Evolutionary conservation across 64 coral and sea anemone species (phyloP).

Genomic region (Montipora sp.): DNA sequence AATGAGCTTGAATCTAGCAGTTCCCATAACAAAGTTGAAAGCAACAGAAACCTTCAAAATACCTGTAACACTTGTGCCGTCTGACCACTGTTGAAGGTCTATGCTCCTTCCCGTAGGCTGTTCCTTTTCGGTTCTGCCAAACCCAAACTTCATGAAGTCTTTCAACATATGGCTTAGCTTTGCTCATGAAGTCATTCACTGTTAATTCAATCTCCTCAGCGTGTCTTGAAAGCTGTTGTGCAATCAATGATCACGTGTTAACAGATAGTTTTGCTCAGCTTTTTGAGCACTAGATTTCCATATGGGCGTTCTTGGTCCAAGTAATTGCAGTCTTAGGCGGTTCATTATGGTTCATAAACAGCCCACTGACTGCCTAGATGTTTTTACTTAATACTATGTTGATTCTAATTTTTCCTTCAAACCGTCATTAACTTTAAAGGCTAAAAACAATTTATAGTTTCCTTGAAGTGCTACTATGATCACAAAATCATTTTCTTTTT

Average conservation of each 20-base stretch:
- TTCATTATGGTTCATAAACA: too few species aligned
- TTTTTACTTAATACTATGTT: too few species aligned
- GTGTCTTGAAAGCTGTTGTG: constrained; percentile 71
- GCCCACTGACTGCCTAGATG: too few species aligned
- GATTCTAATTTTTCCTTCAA: too few species aligned
- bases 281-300: too few species aligned
- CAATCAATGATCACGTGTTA: neutral
- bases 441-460: too few species aligned
- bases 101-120: constrained; percentile 95
- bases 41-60: neutral
- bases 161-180: constrained; percentile 97
- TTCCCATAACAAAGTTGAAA: neutral
- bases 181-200: constrained; percentile 95
- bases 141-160: constrained; percentile 98
- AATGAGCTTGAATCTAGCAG: too few species aligned
- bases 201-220: constrained; percentile 95
- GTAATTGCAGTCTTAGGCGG: too few species aligned
- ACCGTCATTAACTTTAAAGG: too few species aligned
- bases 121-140: constrained; percentile 96
- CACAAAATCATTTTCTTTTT: too few species aligned
- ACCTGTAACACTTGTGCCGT: constrained; percentile 97
- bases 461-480: too few species aligned
- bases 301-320: too few species aligned
- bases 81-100: constrained; percentile 87
- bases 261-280: neutral